These are phyloP conservation scores for Eulemur rubriventer DNA, from an alignment of 2,797 vertebrate genomes.

Conservation along the genomic window DNA sequence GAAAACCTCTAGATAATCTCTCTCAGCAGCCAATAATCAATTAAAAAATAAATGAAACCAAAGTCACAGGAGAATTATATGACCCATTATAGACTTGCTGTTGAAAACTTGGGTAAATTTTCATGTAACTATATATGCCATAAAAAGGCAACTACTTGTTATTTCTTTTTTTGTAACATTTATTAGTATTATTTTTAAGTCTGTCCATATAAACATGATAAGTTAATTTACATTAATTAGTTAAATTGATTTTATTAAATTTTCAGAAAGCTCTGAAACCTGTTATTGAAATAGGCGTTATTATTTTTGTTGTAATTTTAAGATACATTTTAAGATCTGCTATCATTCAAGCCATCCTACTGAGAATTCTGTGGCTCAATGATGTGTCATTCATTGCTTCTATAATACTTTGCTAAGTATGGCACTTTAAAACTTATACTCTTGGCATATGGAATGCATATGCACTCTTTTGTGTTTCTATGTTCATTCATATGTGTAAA, in stretches of 20 bases:
- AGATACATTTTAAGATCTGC: background rate
- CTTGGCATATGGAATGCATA: background rate
- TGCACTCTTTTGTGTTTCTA: background rate
- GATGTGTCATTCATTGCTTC: background rate
- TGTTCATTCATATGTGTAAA: background rate
- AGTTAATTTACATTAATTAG: background rate
- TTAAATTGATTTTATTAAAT: conserved; percentile 24
- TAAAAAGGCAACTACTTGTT: background rate
- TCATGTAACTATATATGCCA: background rate
- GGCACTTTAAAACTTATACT: background rate
- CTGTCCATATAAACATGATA: background rate
- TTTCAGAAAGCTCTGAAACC: conserved; percentile 21
- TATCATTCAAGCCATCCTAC: background rate
- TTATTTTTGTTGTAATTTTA: background rate
- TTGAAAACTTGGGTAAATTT: background rate
- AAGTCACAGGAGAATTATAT: background rate
- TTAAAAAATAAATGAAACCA: background rate
- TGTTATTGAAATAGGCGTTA: background rate
- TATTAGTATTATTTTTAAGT: background rate
- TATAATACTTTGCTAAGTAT: background rate
- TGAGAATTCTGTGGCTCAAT: background rate
- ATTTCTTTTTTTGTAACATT: background rate
- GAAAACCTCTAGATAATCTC: background rate
- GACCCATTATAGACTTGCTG: background rate
- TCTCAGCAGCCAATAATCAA: background rate